Evolutionary conservation across 2,797 vertebrate genomes (phyloP).

Genomic region (Heliangelus exortis): DNA sequence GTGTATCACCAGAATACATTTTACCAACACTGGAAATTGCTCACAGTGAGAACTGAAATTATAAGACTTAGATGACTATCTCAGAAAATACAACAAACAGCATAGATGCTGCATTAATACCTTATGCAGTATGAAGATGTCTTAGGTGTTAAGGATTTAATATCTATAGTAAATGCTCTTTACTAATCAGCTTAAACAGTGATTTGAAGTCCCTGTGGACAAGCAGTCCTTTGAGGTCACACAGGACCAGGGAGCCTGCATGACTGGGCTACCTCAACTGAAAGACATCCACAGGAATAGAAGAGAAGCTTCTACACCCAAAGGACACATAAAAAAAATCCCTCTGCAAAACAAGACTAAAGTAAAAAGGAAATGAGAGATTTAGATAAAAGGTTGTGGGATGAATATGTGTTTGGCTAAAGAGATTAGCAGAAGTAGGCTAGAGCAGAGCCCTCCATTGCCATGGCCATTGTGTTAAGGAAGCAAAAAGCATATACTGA

Average conservation of each 20-base stretch:
- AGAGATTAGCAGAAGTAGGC: neutral
- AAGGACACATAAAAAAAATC: neutral
- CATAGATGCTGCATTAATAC: neutral
- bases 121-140: neutral
- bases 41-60: neutral
- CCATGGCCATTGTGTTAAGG: fast-evolving
- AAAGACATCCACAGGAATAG: neutral
- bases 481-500: neutral
- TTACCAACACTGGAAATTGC: neutral
- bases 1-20: neutral
- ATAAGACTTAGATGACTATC: neutral
- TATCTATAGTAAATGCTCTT: conserved; percentile 18
- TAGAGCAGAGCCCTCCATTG: neutral
- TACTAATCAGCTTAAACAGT: conserved; percentile 4
- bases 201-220: neutral
- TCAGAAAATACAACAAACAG: neutral
- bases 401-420: neutral
- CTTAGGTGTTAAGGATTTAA: neutral
- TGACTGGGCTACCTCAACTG: neutral
- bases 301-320: neutral
- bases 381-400: neutral
- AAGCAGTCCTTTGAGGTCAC: neutral
- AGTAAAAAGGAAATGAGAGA: neutral
- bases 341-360: neutral
- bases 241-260: neutral